These are phyloP conservation scores for Ptilorrhoa leucosticta DNA, from an alignment of 2,113 vertebrate genomes.

Conservation along the genomic window DNA sequence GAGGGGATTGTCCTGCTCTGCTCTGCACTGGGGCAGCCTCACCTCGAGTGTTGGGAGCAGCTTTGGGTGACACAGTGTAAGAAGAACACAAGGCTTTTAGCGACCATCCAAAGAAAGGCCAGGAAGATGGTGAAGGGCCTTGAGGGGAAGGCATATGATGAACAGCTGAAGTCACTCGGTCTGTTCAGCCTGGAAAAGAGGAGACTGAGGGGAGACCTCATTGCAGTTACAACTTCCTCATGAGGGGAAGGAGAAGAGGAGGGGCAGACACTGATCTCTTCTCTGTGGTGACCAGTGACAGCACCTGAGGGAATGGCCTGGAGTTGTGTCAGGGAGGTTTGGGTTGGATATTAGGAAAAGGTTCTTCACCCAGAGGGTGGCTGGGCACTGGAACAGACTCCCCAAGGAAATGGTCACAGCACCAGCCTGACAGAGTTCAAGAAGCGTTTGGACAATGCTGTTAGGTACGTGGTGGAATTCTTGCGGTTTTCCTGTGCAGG, in stretches of 20 bases:
- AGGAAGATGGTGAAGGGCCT: background rate
- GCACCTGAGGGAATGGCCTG: rapidly evolving
- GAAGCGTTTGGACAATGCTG: rapidly evolving
- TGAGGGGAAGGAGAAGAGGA: background rate
- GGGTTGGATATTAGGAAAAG: background rate
- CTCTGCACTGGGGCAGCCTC: rapidly evolving
- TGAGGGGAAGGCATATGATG: rapidly evolving
- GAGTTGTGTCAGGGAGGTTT: background rate
- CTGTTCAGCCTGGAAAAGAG: background rate
- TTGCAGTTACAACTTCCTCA: rapidly evolving
- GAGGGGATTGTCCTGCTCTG: background rate
- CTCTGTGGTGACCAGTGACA: background rate
- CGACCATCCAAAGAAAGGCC: background rate
- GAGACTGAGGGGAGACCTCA: background rate
- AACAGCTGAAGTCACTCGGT: background rate
- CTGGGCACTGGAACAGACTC: background rate
- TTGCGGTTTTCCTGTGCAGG: background rate
- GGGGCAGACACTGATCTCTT: background rate
- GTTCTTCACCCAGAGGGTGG: background rate
- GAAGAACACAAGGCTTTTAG: rapidly evolving
- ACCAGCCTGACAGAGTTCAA: background rate
- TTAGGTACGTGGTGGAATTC: background rate
- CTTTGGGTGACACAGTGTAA: rapidly evolving
- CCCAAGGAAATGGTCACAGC: background rate
- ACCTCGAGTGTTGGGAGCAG: background rate